phyloP scores from a whole-genome alignment of 1,140 invertebrate genomes.

The Ips nitidus region DNA sequence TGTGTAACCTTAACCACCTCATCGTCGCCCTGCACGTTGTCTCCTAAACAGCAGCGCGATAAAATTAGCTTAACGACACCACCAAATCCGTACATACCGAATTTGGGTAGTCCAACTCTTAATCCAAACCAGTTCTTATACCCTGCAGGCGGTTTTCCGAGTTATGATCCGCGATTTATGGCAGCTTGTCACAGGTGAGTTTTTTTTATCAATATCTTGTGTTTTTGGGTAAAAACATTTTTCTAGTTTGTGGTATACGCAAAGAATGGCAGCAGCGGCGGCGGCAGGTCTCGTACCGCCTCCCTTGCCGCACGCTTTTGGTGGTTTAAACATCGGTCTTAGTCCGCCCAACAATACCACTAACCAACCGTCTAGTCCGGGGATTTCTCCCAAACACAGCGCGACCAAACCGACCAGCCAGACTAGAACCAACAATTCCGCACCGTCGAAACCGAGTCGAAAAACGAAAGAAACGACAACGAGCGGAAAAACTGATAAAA shows the following conservation, averaged over 20 bases:
- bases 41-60: conserved; percentile 43
- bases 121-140: conserved; percentile 57
- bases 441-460: background rate
- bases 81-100: conserved; percentile 60
- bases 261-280: conserved; percentile 42
- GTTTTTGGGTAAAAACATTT: conserved; percentile 1
- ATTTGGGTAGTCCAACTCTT: conserved; percentile 54
- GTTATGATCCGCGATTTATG: conserved; percentile 50
- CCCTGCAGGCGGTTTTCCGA: conserved; percentile 51
- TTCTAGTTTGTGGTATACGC: conserved; percentile 39
- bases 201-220: background rate
- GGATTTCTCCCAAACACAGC: conserved; percentile 21
- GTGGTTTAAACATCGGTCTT: conserved; percentile 14
- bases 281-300: conserved; percentile 29
- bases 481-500: conserved; percentile 47
- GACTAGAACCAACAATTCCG: background rate
- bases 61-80: conserved; percentile 49
- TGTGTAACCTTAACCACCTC: conserved; percentile 2
- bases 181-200: conserved; percentile 44
- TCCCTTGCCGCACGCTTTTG: conserved; percentile 21
- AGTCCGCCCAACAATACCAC: conserved; percentile 5
- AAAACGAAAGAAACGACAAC: conserved; percentile 38
- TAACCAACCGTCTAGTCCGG: conserved; percentile 24
- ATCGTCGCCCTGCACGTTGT: conserved; percentile 17
- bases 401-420: background rate